phyloP scores from a whole-genome alignment of 2,888 invertebrate genomes.

The Drosophila mettleri region DNA sequence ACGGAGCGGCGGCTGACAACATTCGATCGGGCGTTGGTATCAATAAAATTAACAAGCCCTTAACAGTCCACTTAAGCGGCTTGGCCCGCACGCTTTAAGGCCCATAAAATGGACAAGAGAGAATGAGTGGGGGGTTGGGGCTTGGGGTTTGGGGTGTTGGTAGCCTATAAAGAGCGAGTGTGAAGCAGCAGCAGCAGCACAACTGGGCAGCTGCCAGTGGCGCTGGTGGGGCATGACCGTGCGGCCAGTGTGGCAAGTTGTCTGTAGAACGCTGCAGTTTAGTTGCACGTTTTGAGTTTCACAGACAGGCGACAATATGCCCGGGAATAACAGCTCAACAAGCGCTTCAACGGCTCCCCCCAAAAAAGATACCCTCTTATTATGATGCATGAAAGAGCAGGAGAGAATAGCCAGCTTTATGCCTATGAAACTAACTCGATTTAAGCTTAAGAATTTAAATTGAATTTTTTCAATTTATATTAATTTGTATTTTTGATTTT shows the following conservation, averaged over 20 bases:
- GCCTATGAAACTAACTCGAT: too few relatives aligned
- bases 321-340: slow-evolving; percentile 9
- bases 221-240: slow-evolving; percentile 4
- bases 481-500: neutral
- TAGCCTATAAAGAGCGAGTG: slow-evolving; percentile 31
- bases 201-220: slow-evolving; percentile 7
- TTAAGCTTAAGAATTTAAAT: neutral
- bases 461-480: neutral
- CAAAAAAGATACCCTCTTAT: slow-evolving; percentile 5
- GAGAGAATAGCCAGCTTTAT: neutral
- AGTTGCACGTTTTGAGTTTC: slow-evolving; percentile 70
- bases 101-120: slow-evolving; percentile 47
- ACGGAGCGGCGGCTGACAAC: neutral
- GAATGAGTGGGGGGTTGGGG: neutral
- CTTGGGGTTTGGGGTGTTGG: slow-evolving; percentile 1
- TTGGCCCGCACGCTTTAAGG: slow-evolving; percentile 45
- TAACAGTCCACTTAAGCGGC: slow-evolving; percentile 64
- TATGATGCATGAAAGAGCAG: neutral
- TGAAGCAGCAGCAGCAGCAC: slow-evolving; percentile 8
- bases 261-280: slow-evolving; percentile 58
- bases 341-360: neutral
- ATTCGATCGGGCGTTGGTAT: slow-evolving; percentile 54
- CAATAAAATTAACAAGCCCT: slow-evolving; percentile 68
- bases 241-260: slow-evolving; percentile 44
- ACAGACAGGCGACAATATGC: slow-evolving; percentile 38